Evolutionary conservation across 2,113 vertebrate species (phyloP), one percentile per base, ranked within the genome.

Genomic region (Axis porcinus): DNA sequence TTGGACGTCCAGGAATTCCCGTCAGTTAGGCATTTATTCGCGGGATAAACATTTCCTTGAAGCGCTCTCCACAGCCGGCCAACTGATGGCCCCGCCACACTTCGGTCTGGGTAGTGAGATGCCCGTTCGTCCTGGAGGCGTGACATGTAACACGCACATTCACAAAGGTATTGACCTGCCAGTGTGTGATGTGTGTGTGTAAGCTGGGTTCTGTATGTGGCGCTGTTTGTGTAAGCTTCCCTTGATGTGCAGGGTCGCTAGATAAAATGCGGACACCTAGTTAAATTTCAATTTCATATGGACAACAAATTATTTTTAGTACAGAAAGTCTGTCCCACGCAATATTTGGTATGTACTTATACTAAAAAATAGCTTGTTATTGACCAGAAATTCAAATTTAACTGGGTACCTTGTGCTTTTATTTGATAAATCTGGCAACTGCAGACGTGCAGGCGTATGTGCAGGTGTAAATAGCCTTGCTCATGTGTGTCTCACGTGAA

Each of bases 21-120:
- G 76, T 92, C 78, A 83, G n/a, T 95, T 30, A 94, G 94, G 54
- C 86, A 40, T 91, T 97, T 95, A 30, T 93, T 95, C 60, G n/a
- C 0, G 1, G 78, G 78, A 60, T 43, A 76, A 95, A 83, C 60
- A 54, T 93, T 98, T 93, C 88, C 87, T 52, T 79, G 91, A 92
- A 79, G 91, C 33, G 57, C 47, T 47, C 55, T 85, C 19, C 76
- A 67, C 25, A 62, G 81, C 27, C 23, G 10, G 19, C 85, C 86
- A 50, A 14, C 25, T 15, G 52, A n/a, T 7, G 28, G 45, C 58
- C 62, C 23, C 64, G 23, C 54, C 30, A 14, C 6, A 13, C 4
- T 79, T 33, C 15, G 27, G 88, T 50, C 74, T 74, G 50, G 78
- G 57, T 14, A 16, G 16, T 3, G 11, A 94, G 83, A 86, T 83